Conservation (phyloP, 2,797 vertebrate species). For the Xyrichtys novacula region DNA sequence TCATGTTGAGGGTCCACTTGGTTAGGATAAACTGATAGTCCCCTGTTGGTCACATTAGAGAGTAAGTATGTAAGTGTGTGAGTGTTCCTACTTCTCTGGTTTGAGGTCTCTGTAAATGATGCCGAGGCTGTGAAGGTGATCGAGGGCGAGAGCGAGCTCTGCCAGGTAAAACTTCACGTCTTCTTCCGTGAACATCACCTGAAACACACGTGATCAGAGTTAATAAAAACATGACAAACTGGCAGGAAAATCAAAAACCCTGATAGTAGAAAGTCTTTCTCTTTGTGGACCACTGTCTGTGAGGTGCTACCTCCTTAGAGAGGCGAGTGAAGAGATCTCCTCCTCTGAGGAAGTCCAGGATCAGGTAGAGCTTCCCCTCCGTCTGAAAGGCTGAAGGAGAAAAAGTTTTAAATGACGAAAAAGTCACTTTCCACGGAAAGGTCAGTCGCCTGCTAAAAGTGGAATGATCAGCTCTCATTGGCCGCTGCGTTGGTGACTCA, state of each 20-base stretch:
- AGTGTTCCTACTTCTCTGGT: constrained; percentile 95
- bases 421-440: not conserved
- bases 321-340: constrained; percentile 99
- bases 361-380: constrained; percentile 99
- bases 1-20: too few species aligned
- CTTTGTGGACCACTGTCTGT: too few species aligned
- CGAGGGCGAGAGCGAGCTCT: constrained; percentile 98
- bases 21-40: too few species aligned
- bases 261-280: too few species aligned
- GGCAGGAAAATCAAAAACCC: constrained; percentile 62
- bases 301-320: constrained; percentile 99
- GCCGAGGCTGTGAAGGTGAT: constrained; percentile 98
- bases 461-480: constrained; percentile 14
- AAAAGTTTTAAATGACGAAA: not conserved
- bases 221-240: constrained; percentile 98
- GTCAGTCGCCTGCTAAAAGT: not conserved
- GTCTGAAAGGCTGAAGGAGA: constrained; percentile 92
- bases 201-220: too few species aligned
- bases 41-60: too few species aligned
- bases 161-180: constrained; percentile 99
- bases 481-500: constrained; percentile 58
- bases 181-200: constrained; percentile 99
- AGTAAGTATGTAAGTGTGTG: constrained; percentile 20
- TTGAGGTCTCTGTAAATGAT: constrained; percentile 99
- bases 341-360: constrained; percentile 99